Percentiles rank a stretch among this genome's conserved stretches.
These are phyloP conservation scores for Sebastes vulpes DNA, from an alignment of 2,797 vertebrate species.

Conservation along the genomic window DNA sequence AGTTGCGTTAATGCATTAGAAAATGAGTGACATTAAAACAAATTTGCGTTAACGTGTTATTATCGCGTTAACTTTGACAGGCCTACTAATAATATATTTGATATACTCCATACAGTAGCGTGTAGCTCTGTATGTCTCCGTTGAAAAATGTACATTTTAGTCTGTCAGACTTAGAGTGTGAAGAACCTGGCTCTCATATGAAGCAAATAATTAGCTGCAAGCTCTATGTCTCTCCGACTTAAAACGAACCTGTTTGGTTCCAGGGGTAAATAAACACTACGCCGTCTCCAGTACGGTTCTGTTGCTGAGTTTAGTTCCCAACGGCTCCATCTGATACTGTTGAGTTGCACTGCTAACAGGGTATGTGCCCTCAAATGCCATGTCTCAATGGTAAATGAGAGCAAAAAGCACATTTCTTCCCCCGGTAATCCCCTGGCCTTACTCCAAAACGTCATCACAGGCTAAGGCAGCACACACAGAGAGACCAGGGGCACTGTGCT, in stretches of 20 bases:
- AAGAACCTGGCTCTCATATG: background rate
- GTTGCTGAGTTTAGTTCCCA: conserved; percentile 32
- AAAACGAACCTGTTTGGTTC: conserved; percentile 42
- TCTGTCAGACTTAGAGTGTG: background rate
- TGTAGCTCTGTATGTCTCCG: background rate
- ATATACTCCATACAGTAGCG: background rate
- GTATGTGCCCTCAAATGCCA: conserved; percentile 60
- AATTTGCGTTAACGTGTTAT: no score
- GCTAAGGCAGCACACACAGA: conserved; percentile 52
- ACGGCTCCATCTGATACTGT: conserved; percentile 52
- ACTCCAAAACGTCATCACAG: conserved; percentile 72
- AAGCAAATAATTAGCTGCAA: conserved; percentile 37
- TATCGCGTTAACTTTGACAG: no score
- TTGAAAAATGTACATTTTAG: background rate
- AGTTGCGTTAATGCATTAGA: no score
- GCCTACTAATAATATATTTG: no score
- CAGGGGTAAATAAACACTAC: conserved; percentile 42
- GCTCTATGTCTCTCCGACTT: conserved; percentile 35
- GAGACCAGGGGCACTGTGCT: conserved; percentile 54
- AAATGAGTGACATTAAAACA: no score
- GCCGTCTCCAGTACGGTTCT: conserved; percentile 17
- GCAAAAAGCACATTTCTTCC: conserved; percentile 64
- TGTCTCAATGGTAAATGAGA: conserved; percentile 66
- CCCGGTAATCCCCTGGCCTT: conserved; percentile 66
- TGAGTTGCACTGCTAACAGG: conserved; percentile 61